Evolutionary conservation across 2,113 vertebrate species (phyloP), one percentile per base, ranked within the genome.

Genomic region (Calyptommatus sinebrachiatus): DNA sequence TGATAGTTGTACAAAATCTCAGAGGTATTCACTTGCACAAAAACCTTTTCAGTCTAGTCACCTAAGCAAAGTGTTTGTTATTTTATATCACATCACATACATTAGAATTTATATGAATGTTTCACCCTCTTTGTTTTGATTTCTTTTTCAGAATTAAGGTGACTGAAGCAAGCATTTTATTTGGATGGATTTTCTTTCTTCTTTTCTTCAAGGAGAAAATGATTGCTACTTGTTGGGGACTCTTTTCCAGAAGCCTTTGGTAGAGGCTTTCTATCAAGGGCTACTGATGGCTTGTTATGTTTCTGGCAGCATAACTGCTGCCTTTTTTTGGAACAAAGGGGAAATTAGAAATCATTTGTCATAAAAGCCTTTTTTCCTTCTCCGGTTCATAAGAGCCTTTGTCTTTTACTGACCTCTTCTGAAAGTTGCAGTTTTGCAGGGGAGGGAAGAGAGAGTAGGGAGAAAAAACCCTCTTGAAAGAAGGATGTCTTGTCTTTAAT

Each of bases 261-360:
- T 88, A 89, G 94, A 88, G 92, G 94, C 94, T 97, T 96, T 96
- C 94, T 95, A 92, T 95, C 88, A 88, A 92, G 94, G 95, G 90
- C 89, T 89, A 92, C 87, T 89, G 88, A 91, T 87, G 78, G 86
- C 93, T 96, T 94, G 91, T 90, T 93, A 91, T 90, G 87, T 94
- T 92, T 87, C 90, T 87, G 93, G 88, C 88, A 91, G 94, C 95
- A 91, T 94, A 94, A 95, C 90, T 94, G 92, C 95, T 91, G 92
- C 92, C 88, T 84, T 91, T 41, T n/a, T 91, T 61, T 90, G 93
- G 96, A 98, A 99, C 96, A 99, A 99, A 98, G 97, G 92, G 92
- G 89, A 96, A 97, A 99, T 99, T 98, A 97, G 96, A 97, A 96
- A 97, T 97, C 89, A 98, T 98, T 99, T 98, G 94, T 95, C 93